Base-by-base conservation (phyloP, 2,113 vertebrate species). In the Salvelinus alpinus region DNA sequence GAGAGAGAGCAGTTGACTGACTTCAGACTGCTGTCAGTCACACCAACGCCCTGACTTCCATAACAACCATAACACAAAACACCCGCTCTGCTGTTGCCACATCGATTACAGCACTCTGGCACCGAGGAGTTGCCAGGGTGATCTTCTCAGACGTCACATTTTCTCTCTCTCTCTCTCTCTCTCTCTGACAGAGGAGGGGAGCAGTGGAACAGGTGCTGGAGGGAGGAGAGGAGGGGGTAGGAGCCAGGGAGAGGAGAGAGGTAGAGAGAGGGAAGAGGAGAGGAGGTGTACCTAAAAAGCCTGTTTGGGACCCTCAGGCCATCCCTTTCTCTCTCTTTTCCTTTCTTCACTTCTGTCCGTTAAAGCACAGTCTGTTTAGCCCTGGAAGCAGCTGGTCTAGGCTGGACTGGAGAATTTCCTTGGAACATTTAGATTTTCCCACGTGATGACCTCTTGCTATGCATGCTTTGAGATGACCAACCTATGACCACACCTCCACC, bases 281-380 rank as follows among this genome's bases (percentile, higher is more conserved):
- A 86, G 87, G 87, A 84, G 75, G 76, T 65, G 62, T 57, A 75
- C 70, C 68, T 66, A 71, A 78, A 51, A 86, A 79, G 72, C 73
- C 16, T 57, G 78, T 82, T 74, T 18, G 64, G 67, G 64, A 60
- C 4, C 12, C 57, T 9, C 38, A 2, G 7, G 6, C 1, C 1
- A 8, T 73, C 14, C 34, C 74, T 44, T 13, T 73, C 72, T 76
- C 8, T 71, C 16, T 38, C 38, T 38, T 16, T 51, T 16, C 48
- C 48, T 51, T 51, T 16, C 48, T 51, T 51, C 14, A 14, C 12
- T 16, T 51, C 11, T 16, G 11, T 14, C 11, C 31, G 22, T 16
- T 69, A 72, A 71, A 71, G 73, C 60, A 65, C 48, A 29, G 25
- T 72, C 54, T 72, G 29, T 57, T 73, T 51, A 14, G 71, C 57